Percentiles rank a stretch among this genome's conserved stretches.
These are phyloP conservation scores for Phodopus roborovskii DNA, from an alignment of 2,113 vertebrate genomes.

Conservation along the genomic window DNA sequence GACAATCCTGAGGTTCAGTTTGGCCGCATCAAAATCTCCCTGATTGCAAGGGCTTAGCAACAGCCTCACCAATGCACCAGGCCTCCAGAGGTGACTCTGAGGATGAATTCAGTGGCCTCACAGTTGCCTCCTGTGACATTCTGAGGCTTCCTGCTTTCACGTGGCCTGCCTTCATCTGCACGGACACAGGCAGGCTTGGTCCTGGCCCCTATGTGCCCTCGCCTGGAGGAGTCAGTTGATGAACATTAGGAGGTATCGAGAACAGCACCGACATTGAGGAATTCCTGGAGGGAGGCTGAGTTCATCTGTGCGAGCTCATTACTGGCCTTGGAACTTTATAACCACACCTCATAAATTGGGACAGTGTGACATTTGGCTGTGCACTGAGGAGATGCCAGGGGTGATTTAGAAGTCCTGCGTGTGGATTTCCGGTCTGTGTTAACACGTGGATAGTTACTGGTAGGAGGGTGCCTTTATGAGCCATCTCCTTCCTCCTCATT, in stretches of 20 bases:
- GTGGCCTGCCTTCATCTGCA: background rate
- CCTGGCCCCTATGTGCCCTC: background rate
- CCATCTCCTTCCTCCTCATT: background rate
- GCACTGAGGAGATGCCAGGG: background rate
- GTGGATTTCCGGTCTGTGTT: background rate
- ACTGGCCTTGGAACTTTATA: slow-evolving; percentile 49
- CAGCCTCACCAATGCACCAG: background rate
- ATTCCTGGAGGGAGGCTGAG: slow-evolving; percentile 9
- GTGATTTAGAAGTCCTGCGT: slow-evolving; percentile 40
- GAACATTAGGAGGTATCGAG: background rate
- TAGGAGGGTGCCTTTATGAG: background rate
- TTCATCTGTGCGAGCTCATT: slow-evolving; percentile 41
- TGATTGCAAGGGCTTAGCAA: background rate
- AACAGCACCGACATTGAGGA: slow-evolving; percentile 16
- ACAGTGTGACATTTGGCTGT: slow-evolving; percentile 37
- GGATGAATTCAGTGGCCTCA: background rate
- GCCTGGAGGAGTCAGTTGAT: background rate
- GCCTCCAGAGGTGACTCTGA: background rate
- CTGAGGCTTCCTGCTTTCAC: background rate
- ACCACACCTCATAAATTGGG: slow-evolving; percentile 53
- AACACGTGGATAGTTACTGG: background rate
- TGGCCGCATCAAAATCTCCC: fast-evolving
- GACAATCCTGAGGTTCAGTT: background rate
- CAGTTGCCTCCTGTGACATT: background rate
- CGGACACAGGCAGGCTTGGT: background rate